Conservation (phyloP, 2,797 vertebrate species). For the Scarus forsteni region DNA sequence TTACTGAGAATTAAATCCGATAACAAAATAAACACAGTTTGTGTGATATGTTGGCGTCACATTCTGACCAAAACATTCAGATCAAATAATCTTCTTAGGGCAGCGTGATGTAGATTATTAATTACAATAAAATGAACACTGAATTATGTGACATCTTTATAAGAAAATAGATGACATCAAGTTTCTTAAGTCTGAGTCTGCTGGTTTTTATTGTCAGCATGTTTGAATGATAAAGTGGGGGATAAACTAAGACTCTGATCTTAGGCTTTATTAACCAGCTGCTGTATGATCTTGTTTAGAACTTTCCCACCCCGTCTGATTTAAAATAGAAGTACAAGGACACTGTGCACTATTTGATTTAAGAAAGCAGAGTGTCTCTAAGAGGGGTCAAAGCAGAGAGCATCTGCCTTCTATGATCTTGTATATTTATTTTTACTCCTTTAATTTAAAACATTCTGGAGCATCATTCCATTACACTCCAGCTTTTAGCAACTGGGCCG, state of each 20-base stretch:
- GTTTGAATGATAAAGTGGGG: neutral
- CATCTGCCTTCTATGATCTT: no score
- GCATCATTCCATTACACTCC: no score
- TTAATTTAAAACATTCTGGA: no score
- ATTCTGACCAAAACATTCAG: slow-evolving; percentile 4
- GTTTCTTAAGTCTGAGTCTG: neutral
- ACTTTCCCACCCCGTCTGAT: no score
- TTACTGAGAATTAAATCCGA: slow-evolving; percentile 29
- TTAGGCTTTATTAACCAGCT: neutral
- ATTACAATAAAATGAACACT: neutral
- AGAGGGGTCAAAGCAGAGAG: no score
- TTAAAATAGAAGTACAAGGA: no score
- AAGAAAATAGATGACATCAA: neutral
- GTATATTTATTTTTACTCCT: no score
- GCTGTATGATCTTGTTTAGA: neutral
- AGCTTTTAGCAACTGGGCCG: no score
- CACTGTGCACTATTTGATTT: no score
- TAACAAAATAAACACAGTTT: slow-evolving; percentile 16
- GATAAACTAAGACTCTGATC: neutral
- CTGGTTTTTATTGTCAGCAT: neutral
- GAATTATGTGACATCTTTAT: neutral
- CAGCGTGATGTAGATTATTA: neutral
- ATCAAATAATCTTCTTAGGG: slow-evolving; percentile 1
- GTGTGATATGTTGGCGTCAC: slow-evolving; percentile 3
- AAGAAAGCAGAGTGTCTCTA: no score